These are phyloP conservation scores for Streptopelia turtur DNA, from an alignment of 2,797 vertebrate genomes.

Conservation along the genomic window DNA sequence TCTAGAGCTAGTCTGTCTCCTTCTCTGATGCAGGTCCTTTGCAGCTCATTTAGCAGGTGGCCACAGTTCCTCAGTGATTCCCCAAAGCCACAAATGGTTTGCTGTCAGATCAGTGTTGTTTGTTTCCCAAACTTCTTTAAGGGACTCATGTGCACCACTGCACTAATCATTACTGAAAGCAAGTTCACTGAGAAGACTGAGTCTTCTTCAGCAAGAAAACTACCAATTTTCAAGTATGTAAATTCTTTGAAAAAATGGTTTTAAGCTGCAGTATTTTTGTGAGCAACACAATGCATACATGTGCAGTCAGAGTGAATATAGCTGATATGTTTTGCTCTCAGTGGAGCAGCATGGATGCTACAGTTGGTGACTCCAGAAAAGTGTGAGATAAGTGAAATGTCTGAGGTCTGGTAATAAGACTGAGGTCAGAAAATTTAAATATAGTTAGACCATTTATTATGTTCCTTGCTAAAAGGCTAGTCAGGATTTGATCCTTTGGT, in stretches of 20 bases:
- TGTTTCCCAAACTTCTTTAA: not conserved
- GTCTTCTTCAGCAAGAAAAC: not conserved
- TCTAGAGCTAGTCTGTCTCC: not conserved
- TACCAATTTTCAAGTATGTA: not conserved
- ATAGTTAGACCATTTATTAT: not conserved
- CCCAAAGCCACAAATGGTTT: not conserved
- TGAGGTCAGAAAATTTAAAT: not conserved
- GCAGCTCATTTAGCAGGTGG: not conserved
- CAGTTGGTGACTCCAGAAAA: not conserved
- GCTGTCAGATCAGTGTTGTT: not conserved
- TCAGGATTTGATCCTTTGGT: not conserved
- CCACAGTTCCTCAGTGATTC: not conserved
- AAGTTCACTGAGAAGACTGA: not conserved
- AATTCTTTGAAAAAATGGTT: not conserved
- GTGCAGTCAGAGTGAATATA: not conserved
- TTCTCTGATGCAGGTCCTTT: not conserved
- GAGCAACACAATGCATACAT: not conserved
- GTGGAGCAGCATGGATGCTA: not conserved
- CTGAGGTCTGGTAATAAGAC: not conserved
- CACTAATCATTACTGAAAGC: not conserved
- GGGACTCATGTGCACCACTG: rapidly evolving
- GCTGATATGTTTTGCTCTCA: not conserved
- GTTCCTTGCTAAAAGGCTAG: not conserved
- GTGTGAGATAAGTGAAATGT: not conserved
- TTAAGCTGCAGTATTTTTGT: not conserved